Evolutionary conservation across 2,888 invertebrate species (phyloP).

Genomic region (Sycophila texana): DNA sequence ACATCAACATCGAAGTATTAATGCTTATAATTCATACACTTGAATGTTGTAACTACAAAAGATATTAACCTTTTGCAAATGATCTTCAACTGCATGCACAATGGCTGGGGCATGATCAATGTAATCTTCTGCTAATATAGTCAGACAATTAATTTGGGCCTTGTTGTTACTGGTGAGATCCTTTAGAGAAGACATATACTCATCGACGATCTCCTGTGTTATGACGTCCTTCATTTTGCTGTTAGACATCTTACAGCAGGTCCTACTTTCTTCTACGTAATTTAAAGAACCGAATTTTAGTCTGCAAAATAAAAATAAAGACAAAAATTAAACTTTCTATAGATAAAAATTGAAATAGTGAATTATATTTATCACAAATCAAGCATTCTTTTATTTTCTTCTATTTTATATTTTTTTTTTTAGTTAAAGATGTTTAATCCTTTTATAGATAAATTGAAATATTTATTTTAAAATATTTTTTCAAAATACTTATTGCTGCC

Average conservation of each 20-base stretch:
- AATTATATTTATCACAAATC: no score
- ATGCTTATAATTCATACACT: conserved; percentile 41
- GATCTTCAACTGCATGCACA: conserved; percentile 95
- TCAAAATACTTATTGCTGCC: no score
- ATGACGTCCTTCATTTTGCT: conserved; percentile 13
- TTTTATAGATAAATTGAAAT: no score
- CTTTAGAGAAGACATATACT: conserved; percentile 91
- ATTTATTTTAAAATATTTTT: no score
- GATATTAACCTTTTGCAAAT: conserved; percentile 91
- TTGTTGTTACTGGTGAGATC: conserved; percentile 98
- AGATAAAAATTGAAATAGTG: neutral
- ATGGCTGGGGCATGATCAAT: conserved; percentile 91
- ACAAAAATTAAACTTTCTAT: conserved; percentile 1
- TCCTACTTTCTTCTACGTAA: conserved; percentile 6
- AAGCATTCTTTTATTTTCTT: no score
- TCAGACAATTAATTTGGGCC: conserved; percentile 97
- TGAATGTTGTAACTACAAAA: conserved; percentile 46
- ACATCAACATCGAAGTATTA: conserved; percentile 41
- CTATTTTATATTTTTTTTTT: no score
- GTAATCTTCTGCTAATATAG: conserved; percentile 98
- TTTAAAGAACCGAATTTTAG: conserved; percentile 2
- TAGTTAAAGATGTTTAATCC: no score
- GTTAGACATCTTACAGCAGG: conserved; percentile 31
- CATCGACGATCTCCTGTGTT: conserved; percentile 85
- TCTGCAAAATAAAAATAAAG: conserved; percentile 34